These are phyloP conservation scores for mouse (Mus musculus) DNA, from an alignment of 2,113 vertebrate genomes.

Conservation along the genomic window GRCm39 chr4:57458501-57459000, in stretches of 20 bases:
- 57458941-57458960: background rate
- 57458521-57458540: background rate
- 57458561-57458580: background rate
- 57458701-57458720: background rate
- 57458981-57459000: too few species aligned
- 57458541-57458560: background rate
- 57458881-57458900: background rate
- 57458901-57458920: background rate
- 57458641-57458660: background rate
- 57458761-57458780: background rate
- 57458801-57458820: background rate
- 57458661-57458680: background rate
- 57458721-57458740: background rate
- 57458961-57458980: background rate
- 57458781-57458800: background rate
- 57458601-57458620: background rate
- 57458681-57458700: too few species aligned
- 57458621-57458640: background rate
- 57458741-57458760: background rate
- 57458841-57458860: background rate
- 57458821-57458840: background rate
- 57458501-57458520: background rate
- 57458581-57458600: background rate
- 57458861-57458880: too few species aligned
- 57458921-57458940: background rate